Conservation (phyloP, 2,113 vertebrate species). For the Bufo bufo region DNA sequence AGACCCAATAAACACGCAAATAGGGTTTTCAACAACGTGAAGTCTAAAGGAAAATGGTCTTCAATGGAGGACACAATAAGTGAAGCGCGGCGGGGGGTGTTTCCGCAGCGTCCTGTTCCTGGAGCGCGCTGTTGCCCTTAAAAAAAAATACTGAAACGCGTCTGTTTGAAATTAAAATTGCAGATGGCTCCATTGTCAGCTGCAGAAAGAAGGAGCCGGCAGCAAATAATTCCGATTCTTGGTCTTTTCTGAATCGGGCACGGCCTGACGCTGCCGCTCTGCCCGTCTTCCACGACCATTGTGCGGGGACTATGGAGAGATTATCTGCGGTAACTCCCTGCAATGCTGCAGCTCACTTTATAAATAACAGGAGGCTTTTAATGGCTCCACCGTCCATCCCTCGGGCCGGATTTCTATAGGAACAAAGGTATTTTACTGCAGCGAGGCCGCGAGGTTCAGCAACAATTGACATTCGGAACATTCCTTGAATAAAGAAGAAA, state of each 20-base stretch:
- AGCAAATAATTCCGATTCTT: not conserved
- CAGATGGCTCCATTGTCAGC: not conserved
- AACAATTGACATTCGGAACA: not conserved
- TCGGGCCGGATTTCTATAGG: not conserved
- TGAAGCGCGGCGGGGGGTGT: not conserved
- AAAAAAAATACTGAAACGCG: not conserved
- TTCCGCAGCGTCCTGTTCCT: not conserved
- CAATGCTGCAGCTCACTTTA: constrained; percentile 8
- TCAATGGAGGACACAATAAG: not conserved
- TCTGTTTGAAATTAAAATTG: constrained; percentile 9
- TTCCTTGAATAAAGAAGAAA: not conserved
- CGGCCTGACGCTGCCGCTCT: not conserved
- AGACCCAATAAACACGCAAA: not conserved
- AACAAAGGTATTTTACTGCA: constrained; percentile 26
- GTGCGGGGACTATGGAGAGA: constrained; percentile 5
- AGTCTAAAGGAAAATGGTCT: not conserved
- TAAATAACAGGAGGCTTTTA: constrained; percentile 32
- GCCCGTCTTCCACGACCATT: not conserved
- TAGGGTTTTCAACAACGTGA: not conserved
- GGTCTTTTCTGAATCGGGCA: not conserved
- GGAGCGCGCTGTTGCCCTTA: not conserved
- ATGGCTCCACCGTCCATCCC: not conserved
- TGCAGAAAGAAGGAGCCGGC: not conserved
- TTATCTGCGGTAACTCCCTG: constrained; percentile 34
- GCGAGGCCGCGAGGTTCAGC: not conserved